A percentile compares a stretch with the other conserved stretches of the same genome.
These are phyloP conservation scores for Dexiosoma caninum DNA, from an alignment of 2,888 invertebrate genomes.

Conservation along the genomic window DNA sequence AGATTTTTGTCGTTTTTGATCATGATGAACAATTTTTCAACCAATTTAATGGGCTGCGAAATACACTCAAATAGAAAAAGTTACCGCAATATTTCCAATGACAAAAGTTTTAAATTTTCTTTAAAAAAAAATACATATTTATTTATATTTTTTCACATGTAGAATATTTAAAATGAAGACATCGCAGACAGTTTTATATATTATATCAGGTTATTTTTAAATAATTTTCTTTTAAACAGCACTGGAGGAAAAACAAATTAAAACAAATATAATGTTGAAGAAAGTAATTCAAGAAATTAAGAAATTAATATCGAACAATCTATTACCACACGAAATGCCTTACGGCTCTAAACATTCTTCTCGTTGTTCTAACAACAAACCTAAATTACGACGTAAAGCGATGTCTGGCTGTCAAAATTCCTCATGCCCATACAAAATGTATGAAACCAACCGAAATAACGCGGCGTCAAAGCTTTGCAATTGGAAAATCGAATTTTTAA, in stretches of 20 bases:
- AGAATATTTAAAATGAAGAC: not conserved
- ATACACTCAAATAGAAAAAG: not conserved
- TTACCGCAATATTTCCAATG: constrained; percentile 42
- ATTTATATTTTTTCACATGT: not conserved
- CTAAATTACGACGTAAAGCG: no score
- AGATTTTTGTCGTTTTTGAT: constrained; percentile 58
- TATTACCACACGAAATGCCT: no score
- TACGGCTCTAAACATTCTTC: no score
- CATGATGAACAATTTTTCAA: constrained; percentile 60
- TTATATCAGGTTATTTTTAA: constrained; percentile 16
- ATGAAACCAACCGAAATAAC: no score
- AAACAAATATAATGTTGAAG: no score
- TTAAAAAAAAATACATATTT: not conserved
- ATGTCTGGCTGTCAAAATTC: no score
- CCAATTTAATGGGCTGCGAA: constrained; percentile 54
- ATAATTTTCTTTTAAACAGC: not conserved
- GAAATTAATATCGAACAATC: no score
- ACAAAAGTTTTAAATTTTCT: constrained; percentile 44
- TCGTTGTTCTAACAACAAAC: no score
- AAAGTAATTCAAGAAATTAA: no score
- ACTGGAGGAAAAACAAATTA: not conserved
- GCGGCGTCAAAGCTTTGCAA: no score
- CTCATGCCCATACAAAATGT: no score
- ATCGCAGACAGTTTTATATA: constrained; percentile 31
- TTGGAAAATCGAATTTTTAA: no score